A percentile compares a stretch with the other conserved stretches of the same genome.
These are phyloP conservation scores for Ennomos fuscantarius DNA, from an alignment of 2,888 invertebrate species.

Conservation along the genomic window DNA sequence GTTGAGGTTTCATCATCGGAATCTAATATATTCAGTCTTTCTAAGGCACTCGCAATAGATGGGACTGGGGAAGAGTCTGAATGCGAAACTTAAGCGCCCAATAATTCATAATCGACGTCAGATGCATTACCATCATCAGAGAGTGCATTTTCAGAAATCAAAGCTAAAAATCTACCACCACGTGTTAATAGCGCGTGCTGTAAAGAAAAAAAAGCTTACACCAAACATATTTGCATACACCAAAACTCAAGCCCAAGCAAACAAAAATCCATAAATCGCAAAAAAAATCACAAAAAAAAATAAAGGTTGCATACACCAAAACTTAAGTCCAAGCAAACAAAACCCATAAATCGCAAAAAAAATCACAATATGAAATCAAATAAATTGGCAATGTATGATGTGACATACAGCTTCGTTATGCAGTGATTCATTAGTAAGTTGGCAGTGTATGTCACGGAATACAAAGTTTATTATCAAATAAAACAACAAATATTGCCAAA, in stretches of 20 bases:
- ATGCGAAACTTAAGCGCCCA: no score
- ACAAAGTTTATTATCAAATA: constrained; percentile 23
- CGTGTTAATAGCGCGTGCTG: constrained; percentile 16
- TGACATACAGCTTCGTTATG: constrained; percentile 19
- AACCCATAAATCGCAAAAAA: constrained; percentile 6
- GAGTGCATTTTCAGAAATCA: constrained; percentile 13
- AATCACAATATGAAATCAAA: not conserved
- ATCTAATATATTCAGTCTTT: no score
- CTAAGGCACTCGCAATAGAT: no score
- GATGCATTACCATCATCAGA: constrained; percentile 9
- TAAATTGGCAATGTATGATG: constrained; percentile 16
- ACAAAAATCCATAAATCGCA: constrained; percentile 8
- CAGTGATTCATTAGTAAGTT: constrained; percentile 21
- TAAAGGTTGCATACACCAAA: constrained; percentile 15
- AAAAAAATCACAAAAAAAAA: not conserved
- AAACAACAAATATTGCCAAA: constrained; percentile 17
- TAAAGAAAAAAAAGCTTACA: constrained; percentile 11
- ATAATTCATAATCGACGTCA: no score
- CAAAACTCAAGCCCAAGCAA: constrained; percentile 12
- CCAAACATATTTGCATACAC: constrained; percentile 5
- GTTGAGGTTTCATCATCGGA: no score
- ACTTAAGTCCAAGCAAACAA: constrained; percentile 10
- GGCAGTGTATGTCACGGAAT: constrained; percentile 28
- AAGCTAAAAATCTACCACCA: constrained; percentile 16
- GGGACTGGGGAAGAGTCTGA: no score